Conservation (phyloP, 2,797 vertebrate genomes). For the Mus caroli region DNA sequence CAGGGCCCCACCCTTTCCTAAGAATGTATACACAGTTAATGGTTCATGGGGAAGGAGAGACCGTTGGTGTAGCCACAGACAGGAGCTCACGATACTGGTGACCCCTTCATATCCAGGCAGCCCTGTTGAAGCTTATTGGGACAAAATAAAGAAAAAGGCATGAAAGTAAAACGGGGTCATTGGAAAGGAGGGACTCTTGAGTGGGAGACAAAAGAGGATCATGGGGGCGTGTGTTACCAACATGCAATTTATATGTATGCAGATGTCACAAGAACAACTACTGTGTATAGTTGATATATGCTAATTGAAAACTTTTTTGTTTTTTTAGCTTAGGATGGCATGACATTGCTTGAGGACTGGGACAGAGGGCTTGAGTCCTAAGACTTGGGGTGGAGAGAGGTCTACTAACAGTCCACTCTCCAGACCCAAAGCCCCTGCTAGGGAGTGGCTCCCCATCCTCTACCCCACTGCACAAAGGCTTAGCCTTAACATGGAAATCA, state of each 20-base stretch:
- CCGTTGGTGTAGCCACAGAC: neutral
- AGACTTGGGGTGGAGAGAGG: neutral
- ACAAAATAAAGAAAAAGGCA: neutral
- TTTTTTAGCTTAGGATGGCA: neutral
- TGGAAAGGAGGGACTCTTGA: neutral
- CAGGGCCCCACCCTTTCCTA: neutral
- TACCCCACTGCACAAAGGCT: no score
- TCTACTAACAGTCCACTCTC: accelerated
- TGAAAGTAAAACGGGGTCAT: neutral
- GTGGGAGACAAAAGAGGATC: neutral
- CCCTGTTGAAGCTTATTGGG: neutral
- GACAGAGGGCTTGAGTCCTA: neutral
- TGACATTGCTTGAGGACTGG: neutral
- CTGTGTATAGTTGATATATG: neutral
- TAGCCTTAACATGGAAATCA: neutral
- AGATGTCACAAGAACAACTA: neutral
- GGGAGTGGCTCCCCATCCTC: neutral
- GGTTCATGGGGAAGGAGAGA: neutral
- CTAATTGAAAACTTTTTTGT: neutral
- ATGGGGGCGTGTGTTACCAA: neutral
- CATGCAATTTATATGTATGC: neutral
- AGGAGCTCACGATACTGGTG: neutral
- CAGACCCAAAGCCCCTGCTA: neutral
- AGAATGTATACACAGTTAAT: neutral
- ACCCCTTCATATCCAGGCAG: neutral